These are phyloP conservation scores for Conomelus anceps DNA, from an alignment of 2,888 invertebrate genomes.

Conservation along the genomic window DNA sequence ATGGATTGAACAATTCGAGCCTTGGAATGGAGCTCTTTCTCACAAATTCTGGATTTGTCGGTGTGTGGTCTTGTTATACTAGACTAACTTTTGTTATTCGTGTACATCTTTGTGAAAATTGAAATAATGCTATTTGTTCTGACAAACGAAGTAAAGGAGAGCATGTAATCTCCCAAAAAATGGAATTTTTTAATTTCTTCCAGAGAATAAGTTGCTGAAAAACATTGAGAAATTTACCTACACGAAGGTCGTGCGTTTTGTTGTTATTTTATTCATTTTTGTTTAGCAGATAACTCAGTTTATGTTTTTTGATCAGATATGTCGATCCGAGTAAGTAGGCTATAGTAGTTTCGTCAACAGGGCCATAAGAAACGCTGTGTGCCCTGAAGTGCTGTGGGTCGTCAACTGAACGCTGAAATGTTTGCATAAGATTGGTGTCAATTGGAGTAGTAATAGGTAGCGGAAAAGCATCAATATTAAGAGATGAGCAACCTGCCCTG, in stretches of 20 bases:
- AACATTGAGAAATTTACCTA: neutral
- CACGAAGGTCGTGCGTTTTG: neutral
- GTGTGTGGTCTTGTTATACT: no score
- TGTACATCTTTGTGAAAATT: no score
- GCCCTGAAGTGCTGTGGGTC: neutral
- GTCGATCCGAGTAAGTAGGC: neutral
- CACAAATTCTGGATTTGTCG: no score
- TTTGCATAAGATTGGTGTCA: neutral
- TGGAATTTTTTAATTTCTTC: neutral
- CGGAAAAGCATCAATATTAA: neutral
- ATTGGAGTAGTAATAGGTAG: neutral
- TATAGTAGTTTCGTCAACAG: neutral
- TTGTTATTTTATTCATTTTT: no score
- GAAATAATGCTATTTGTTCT: no score
- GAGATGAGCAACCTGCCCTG: neutral
- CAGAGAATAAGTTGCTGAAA: neutral
- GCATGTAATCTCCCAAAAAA: neutral
- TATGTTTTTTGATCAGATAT: neutral
- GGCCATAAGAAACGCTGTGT: neutral
- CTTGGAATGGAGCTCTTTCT: no score
- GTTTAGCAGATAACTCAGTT: neutral
- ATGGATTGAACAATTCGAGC: no score
- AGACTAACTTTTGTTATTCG: no score
- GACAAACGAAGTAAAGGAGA: neutral
- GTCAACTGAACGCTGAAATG: no score